These are phyloP conservation scores for Hystrix cristata DNA, from an alignment of 2,113 vertebrate species.

Conservation along the genomic window DNA sequence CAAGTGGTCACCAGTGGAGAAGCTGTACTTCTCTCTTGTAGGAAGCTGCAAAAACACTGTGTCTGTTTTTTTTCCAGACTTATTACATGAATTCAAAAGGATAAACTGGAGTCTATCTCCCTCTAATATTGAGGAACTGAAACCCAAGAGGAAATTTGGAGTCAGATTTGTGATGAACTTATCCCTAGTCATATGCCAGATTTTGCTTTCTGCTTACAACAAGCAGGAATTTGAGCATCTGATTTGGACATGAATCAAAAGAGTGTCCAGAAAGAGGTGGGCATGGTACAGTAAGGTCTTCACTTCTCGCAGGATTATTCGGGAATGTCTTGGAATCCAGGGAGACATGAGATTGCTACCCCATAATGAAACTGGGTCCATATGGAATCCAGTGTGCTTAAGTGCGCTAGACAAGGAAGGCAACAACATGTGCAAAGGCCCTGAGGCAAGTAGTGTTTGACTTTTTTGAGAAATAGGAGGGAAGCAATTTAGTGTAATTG, in stretches of 20 bases:
- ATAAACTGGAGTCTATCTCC: neutral
- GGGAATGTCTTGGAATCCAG: neutral
- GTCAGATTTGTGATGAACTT: neutral
- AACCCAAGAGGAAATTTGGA: neutral
- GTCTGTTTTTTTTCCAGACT: neutral
- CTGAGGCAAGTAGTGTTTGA: neutral
- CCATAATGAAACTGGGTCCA: neutral
- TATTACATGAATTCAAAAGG: neutral
- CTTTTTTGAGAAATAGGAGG: neutral
- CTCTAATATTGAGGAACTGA: neutral
- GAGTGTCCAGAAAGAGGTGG: neutral
- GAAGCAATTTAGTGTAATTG: neutral
- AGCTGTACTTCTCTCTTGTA: neutral
- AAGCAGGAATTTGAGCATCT: neutral
- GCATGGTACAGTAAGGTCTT: neutral
- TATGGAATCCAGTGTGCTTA: neutral
- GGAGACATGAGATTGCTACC: neutral
- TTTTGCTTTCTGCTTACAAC: conserved; percentile 43
- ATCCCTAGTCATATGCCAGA: neutral
- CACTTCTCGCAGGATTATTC: neutral
- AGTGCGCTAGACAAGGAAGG: neutral
- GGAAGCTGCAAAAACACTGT: neutral
- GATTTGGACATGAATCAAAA: neutral
- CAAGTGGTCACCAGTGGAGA: too few species aligned
- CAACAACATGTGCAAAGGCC: neutral